Percentiles rank a stretch among this genome's conserved stretches.
These are phyloP conservation scores for Cebus imitator DNA, from an alignment of 2,113 vertebrate genomes.

Conservation along the genomic window DNA sequence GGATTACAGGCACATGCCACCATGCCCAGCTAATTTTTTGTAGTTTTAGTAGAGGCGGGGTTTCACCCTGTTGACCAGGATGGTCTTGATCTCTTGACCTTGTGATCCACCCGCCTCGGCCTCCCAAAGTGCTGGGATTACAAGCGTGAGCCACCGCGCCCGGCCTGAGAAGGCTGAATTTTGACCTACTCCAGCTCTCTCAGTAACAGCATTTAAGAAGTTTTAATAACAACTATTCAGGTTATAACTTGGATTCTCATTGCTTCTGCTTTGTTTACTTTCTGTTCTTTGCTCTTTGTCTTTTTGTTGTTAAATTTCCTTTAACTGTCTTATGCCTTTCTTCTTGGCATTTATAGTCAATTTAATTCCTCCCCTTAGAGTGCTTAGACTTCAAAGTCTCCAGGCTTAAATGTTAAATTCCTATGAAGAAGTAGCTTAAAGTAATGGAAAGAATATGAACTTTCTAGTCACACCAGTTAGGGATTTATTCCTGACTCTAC, in stretches of 20 bases:
- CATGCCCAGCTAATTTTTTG: too few species aligned
- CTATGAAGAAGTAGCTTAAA: background rate
- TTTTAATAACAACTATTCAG: constrained; percentile 47
- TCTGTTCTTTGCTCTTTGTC: background rate
- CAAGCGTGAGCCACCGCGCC: too few species aligned
- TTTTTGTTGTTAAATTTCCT: background rate
- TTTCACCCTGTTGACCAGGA: too few species aligned
- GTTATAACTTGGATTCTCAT: background rate
- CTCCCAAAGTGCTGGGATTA: too few species aligned
- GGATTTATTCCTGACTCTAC: background rate
- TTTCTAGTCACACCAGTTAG: background rate
- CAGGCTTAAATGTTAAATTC: background rate
- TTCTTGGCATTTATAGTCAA: constrained; percentile 4
- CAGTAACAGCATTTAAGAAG: constrained; percentile 35
- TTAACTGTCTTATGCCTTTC: background rate
- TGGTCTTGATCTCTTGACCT: too few species aligned
- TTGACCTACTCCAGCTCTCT: background rate
- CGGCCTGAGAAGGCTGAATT: constrained; percentile 22
- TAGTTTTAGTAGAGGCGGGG: too few species aligned
- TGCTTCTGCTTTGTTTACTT: background rate
- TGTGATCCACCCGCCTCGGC: too few species aligned
- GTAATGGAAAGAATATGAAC: background rate
- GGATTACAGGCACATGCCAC: too few species aligned
- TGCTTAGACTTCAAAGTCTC: background rate
- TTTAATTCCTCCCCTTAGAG: background rate